A percentile compares a stretch with the other conserved stretches of the same genome.
Evolutionary conservation across 2,888 invertebrate genomes (phyloP).

Genomic region (Hemistola chrysoprasaria): DNA sequence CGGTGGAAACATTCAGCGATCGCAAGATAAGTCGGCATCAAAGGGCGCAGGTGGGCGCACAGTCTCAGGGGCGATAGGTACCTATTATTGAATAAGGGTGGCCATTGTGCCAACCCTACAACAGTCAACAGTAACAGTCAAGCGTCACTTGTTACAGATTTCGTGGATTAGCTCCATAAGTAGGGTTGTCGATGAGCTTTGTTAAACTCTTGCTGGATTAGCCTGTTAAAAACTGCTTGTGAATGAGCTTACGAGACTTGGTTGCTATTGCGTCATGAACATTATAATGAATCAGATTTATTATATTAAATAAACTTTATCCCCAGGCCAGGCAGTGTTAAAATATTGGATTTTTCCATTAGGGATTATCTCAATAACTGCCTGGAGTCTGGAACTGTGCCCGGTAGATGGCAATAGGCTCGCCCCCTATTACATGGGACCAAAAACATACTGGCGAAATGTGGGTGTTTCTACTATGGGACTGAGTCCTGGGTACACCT

Average conservation of each 20-base stretch:
- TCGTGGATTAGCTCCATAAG: slow-evolving; percentile 40
- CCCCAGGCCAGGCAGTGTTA: too few species aligned
- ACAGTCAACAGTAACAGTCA: slow-evolving; percentile 33
- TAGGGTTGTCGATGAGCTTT: slow-evolving; percentile 23
- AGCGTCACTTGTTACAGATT: slow-evolving; percentile 46
- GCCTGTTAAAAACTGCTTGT: not conserved
- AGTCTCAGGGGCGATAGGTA: slow-evolving; percentile 23
- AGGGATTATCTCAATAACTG: too few species aligned
- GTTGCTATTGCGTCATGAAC: not conserved
- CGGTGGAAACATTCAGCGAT: slow-evolving; percentile 4
- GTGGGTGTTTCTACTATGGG: too few species aligned
- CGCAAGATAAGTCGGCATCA: slow-evolving; percentile 21
- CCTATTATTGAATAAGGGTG: slow-evolving; percentile 19
- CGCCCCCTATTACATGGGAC: too few species aligned
- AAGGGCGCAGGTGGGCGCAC: slow-evolving; percentile 28
- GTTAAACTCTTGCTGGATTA: slow-evolving; percentile 17
- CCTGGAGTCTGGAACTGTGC: too few species aligned
- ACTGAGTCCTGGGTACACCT: too few species aligned
- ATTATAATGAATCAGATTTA: too few species aligned
- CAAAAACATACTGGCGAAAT: too few species aligned
- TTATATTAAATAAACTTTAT: too few species aligned
- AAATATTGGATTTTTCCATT: too few species aligned
- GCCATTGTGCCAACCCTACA: slow-evolving; percentile 28
- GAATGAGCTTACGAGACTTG: not conserved
- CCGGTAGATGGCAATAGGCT: too few species aligned